Percentiles rank a stretch among this genome's conserved stretches.
Conservation (phyloP, 1,140 invertebrate genomes). For the Drosophila melanica region DNA sequence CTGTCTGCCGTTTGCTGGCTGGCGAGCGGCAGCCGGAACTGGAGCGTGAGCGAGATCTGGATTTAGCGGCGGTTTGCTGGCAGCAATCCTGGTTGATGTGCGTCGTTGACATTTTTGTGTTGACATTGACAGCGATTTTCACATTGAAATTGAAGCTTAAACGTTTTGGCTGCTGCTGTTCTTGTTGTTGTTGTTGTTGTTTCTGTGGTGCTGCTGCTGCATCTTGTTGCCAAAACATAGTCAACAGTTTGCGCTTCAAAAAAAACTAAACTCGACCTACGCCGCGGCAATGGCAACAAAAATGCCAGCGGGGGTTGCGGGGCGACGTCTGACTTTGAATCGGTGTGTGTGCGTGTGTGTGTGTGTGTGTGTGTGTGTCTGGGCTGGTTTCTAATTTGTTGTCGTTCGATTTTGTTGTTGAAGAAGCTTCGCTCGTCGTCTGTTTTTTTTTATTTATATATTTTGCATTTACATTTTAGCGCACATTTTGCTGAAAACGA, state of each 20-base stretch:
- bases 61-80: neutral
- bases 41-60: too few relatives aligned
- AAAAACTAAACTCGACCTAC: slow-evolving; percentile 40
- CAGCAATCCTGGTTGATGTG: slow-evolving; percentile 32
- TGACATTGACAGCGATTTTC: slow-evolving; percentile 74
- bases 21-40: neutral
- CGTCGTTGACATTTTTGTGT: slow-evolving; percentile 60
- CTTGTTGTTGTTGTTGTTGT: slow-evolving; percentile 16
- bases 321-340: too few relatives aligned
- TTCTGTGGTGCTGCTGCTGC: slow-evolving; percentile 22
- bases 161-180: slow-evolving; percentile 32
- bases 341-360: neutral
- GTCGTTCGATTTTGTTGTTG: slow-evolving; percentile 32
- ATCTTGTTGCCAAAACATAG: slow-evolving; percentile 69
- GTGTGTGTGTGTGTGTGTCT: neutral
- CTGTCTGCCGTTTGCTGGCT: too few relatives aligned
- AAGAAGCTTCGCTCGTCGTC: slow-evolving; percentile 30
- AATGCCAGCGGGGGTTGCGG: too few relatives aligned
- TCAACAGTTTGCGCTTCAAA: slow-evolving; percentile 35
- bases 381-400: slow-evolving; percentile 50
- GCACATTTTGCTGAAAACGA: slow-evolving; percentile 45
- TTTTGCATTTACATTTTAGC: slow-evolving; percentile 66
- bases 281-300: too few relatives aligned
- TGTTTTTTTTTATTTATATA: neutral
- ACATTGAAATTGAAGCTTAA: slow-evolving; percentile 72